Percentiles rank a stretch among this genome's conserved stretches.
Conservation (phyloP, 2,888 invertebrate genomes). For the Tricholauxania praeusta region DNA sequence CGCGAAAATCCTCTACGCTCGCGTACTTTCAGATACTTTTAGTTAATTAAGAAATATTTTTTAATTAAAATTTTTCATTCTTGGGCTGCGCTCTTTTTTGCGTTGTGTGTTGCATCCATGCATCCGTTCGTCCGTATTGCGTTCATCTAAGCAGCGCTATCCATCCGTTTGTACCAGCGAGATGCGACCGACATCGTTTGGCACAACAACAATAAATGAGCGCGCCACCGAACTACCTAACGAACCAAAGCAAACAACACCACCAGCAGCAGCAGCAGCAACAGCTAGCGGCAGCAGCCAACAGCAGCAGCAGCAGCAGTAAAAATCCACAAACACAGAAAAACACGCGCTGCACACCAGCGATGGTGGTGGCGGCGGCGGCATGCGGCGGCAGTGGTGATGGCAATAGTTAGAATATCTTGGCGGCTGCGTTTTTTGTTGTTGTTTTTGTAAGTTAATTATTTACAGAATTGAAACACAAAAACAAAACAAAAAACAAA, state of each 20-base stretch:
- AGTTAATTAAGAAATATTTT: background rate
- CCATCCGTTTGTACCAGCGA: conserved; percentile 7
- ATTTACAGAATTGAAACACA: conserved; percentile 30
- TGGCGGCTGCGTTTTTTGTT: conserved; percentile 11
- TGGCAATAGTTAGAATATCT: conserved; percentile 1
- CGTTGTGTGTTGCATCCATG: conserved; percentile 12
- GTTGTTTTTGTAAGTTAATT: conserved; percentile 19
- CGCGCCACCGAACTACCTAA: background rate
- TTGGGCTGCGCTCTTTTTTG: conserved; percentile 7
- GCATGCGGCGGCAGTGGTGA: background rate
- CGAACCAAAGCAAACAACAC: conserved; percentile 17
- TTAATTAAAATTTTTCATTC: background rate
- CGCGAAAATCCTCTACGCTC: conserved; percentile 2
- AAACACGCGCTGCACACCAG: background rate
- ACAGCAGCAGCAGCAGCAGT: background rate
- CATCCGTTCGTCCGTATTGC: conserved; percentile 14
- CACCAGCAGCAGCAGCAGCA: conserved; percentile 10
- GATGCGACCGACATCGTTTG: background rate
- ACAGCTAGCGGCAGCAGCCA: conserved; percentile 15
- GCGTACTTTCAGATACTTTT: conserved; percentile 31
- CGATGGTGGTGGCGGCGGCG: too few relatives aligned
- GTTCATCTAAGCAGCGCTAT: conserved; percentile 2
- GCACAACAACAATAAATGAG: conserved; percentile 11
- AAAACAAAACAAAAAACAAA: conserved; percentile 7
- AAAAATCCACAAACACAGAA: conserved; percentile 2